Evolutionary conservation across 2,113 vertebrate species (phyloP).

Genomic region (Rhagologus leucostigma): DNA sequence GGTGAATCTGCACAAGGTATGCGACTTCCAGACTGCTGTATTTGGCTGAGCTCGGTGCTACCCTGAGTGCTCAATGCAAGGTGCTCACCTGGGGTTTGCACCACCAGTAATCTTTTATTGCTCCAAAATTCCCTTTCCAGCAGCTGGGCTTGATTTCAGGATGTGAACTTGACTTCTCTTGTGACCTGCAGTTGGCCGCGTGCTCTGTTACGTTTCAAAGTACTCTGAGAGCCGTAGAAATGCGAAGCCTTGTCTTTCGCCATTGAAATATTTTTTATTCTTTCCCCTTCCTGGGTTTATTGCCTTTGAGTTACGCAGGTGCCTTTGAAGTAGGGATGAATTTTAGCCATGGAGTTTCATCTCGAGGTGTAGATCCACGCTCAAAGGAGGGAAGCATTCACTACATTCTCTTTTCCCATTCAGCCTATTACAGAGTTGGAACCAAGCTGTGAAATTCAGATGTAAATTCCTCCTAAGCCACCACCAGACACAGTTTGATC

Average conservation of each 20-base stretch:
- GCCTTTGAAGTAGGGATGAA: constrained; percentile 35
- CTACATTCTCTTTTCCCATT: not conserved
- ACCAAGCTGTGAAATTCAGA: constrained; percentile 58
- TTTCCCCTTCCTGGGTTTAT: not conserved
- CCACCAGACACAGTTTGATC: not conserved
- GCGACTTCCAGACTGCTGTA: not conserved
- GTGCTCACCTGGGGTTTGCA: not conserved
- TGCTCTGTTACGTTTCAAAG: not conserved
- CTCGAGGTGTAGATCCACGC: not conserved
- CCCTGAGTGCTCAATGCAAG: not conserved
- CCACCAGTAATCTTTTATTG: not conserved
- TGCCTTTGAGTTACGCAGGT: constrained; percentile 1
- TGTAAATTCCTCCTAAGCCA: constrained; percentile 27
- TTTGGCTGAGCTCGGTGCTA: not conserved
- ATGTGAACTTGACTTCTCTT: not conserved
- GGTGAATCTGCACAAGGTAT: not conserved
- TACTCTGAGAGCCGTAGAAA: not conserved
- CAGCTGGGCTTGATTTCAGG: constrained; percentile 7
- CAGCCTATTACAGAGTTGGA: not conserved
- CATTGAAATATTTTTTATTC: constrained; percentile 26
- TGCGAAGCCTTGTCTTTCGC: not conserved
- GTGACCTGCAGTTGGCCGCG: not conserved
- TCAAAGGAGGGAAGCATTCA: constrained; percentile 5
- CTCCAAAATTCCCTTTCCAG: not conserved
- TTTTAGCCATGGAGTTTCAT: constrained; percentile 6